Base-by-base conservation (phyloP, 2,888 invertebrate genomes). In the Caradrina clavipalpis region DNA sequence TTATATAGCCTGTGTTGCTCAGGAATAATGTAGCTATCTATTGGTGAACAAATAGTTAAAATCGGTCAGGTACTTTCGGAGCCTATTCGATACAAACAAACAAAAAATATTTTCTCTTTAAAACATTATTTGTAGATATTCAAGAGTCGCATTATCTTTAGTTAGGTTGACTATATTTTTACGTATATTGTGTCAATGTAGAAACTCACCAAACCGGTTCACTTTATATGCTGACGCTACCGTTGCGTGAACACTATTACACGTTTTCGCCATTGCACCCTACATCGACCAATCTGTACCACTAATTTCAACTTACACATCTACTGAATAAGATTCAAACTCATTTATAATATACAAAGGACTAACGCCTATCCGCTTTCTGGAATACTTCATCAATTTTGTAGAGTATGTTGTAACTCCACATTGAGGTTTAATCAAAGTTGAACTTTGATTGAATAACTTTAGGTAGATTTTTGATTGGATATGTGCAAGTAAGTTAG, bases 201-300 rank as follows among this genome's bases (percentile, higher is more conserved):
- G 60, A 58, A 62, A 66, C 68, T 76, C 55, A 73, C 49, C 60
- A 65, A 74, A 82, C 79, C 58, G 69, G 82, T 76, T 76, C 45
- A 75, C 50, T 76, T 81, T 73, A 74, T 73, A 70, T 86, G 84
- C 80, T 73, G 73, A 84, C 86, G 77, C 63, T 86, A 84, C 81
- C 69, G 62, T 74, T 81, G 80, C 69, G 77, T 61, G 75, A 80
- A 58, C 69, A 56, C 71, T 63, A 68, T 66, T 83, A 78, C 79
- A 53, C 60, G 76, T 74, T 81, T 81, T 76, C 78, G 60, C 60
- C 76, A 82, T 71, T 74, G 66, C 53, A 78, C 62, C 77, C 59
- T 75, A 81, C 61, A 79, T 78, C 55, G 57, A 57, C 45, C n/a
- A 63, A 59, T 19, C 0, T 35, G 19, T 26, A 3, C 22, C 11